Percentiles rank a stretch among this genome's conserved stretches.
phyloP scores from a whole-genome alignment of 1,140 invertebrate species.

The Bombus waltoni region DNA sequence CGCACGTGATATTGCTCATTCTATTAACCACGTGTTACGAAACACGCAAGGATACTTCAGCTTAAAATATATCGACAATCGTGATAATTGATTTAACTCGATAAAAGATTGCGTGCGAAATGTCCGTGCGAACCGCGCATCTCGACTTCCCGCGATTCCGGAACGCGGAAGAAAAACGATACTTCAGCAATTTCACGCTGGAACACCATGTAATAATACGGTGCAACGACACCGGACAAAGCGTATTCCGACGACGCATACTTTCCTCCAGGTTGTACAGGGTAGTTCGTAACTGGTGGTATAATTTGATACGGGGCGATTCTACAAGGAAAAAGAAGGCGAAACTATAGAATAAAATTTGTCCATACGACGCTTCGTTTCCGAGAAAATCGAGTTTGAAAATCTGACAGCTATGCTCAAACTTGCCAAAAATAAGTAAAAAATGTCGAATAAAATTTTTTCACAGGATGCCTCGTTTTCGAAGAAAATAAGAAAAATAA shows the following conservation, averaged over 20 bases:
- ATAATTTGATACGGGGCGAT: no score
- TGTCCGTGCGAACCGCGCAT: constrained; percentile 37
- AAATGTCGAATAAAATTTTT: no score
- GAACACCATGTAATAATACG: background rate
- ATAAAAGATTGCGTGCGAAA: constrained; percentile 32
- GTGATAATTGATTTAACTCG: background rate
- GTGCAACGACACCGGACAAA: constrained; percentile 4
- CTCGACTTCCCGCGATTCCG: constrained; percentile 11
- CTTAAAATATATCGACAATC: background rate
- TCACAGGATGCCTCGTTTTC: no score
- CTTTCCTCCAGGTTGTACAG: no score
- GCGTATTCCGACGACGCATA: background rate
- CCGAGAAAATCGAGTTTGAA: no score
- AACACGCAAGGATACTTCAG: background rate
- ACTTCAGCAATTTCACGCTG: background rate
- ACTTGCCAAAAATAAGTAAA: no score
- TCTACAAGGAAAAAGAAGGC: no score
- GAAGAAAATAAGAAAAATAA: no score
- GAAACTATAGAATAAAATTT: no score
- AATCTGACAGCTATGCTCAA: no score
- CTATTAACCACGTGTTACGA: background rate
- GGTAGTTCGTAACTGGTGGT: no score
- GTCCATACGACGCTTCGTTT: no score
- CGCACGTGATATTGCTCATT: background rate
- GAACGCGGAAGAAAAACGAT: constrained; percentile 21